A percentile compares a stretch with the other conserved stretches of the same genome.
These are phyloP conservation scores for Gadopsis marmoratus DNA, from an alignment of 2,797 vertebrate genomes.

Conservation along the genomic window DNA sequence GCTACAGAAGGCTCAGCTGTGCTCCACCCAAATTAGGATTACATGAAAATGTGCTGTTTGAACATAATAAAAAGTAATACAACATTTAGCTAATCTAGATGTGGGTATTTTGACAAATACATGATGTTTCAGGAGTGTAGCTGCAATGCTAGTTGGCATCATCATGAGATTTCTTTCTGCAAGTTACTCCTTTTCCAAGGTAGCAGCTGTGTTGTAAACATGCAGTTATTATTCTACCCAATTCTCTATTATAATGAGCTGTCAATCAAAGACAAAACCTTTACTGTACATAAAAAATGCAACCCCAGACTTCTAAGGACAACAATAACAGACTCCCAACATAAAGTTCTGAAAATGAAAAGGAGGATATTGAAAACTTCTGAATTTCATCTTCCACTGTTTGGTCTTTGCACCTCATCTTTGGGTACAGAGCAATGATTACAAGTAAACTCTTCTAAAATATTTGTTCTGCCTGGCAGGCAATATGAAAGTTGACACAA, in stretches of 20 bases:
- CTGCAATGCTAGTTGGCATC: conserved; percentile 12
- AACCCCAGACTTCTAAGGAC: conserved; percentile 29
- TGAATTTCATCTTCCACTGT: conserved; percentile 52
- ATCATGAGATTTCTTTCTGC: conserved; percentile 19
- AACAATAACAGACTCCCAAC: conserved; percentile 43
- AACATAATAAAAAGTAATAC: conserved; percentile 7
- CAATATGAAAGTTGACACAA: conserved; percentile 45
- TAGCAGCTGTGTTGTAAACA: conserved; percentile 51
- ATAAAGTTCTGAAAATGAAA: conserved; percentile 51
- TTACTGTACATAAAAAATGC: conserved; percentile 46
- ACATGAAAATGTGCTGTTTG: conserved; percentile 9
- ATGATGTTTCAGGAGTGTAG: background rate
- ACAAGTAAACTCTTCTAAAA: conserved; percentile 38
- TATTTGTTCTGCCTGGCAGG: conserved; percentile 31
- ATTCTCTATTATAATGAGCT: conserved; percentile 52
- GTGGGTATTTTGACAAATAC: conserved; percentile 17
- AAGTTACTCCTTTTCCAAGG: conserved; percentile 23
- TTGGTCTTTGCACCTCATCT: conserved; percentile 35
- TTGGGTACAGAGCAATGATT: conserved; percentile 38
- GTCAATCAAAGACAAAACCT: conserved; percentile 66
- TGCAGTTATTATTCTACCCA: conserved; percentile 43
- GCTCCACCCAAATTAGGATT: conserved; percentile 10
- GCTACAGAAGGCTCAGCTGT: conserved; percentile 6
- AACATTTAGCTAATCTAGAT: conserved; percentile 9
- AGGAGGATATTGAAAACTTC: conserved; percentile 51